phyloP scores from a whole-genome alignment of 2,888 invertebrate species.

The Antheraea assamensis region DNA sequence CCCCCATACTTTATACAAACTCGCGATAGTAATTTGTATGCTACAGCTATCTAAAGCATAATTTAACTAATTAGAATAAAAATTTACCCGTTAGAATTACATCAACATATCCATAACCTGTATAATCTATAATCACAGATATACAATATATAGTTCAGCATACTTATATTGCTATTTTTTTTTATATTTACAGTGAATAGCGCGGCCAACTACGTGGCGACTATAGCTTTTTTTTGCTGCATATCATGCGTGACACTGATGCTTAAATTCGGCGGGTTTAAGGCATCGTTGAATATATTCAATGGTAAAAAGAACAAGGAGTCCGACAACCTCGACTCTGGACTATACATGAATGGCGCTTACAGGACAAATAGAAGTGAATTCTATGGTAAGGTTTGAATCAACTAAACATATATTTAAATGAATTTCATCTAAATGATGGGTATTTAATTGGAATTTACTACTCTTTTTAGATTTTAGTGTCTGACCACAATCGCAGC shows the following conservation, averaged over 20 bases:
- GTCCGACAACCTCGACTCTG: constrained; percentile 41
- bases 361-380: constrained; percentile 64
- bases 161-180: neutral
- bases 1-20: neutral
- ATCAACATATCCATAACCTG: neutral
- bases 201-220: constrained; percentile 37
- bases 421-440: neutral
- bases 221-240: constrained; percentile 37
- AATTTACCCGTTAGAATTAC: neutral
- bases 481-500: too few relatives aligned
- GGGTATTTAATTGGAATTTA: neutral
- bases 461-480: neutral
- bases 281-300: constrained; percentile 56
- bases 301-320: constrained; percentile 42
- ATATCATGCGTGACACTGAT: constrained; percentile 43
- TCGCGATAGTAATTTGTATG: neutral
- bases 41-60: neutral
- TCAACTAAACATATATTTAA: neutral
- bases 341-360: constrained; percentile 55
- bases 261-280: constrained; percentile 62
- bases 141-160: too few relatives aligned
- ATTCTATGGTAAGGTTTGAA: constrained; percentile 52
- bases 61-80: neutral
- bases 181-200: constrained; percentile 37
- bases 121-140: neutral